Conservation (phyloP, 2,797 vertebrate genomes). For the Bovichtus diacanthus region DNA sequence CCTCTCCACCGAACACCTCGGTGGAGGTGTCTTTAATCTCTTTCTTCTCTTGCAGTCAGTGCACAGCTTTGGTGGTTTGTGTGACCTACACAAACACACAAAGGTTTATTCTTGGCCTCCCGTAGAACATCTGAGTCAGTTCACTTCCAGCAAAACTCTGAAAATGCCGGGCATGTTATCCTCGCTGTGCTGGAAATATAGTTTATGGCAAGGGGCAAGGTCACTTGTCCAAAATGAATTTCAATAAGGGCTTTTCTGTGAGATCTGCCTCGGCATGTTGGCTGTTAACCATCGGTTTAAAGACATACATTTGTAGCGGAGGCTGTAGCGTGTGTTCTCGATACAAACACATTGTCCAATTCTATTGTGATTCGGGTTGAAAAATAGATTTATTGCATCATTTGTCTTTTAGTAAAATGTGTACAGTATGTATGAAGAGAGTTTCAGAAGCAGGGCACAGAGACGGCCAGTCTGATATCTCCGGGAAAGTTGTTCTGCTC, state of each 20-base stretch:
- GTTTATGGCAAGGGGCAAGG: background rate
- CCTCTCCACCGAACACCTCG: slow-evolving; percentile 26
- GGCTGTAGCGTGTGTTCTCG: background rate
- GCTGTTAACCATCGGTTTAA: background rate
- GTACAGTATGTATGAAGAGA: background rate
- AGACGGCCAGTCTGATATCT: slow-evolving; percentile 41
- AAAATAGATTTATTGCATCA: background rate
- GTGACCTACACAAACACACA: slow-evolving; percentile 54
- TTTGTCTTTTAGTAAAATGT: background rate
- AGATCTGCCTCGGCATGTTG: slow-evolving; percentile 2
- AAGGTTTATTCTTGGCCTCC: slow-evolving; percentile 39
- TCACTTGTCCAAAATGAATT: slow-evolving; percentile 3
- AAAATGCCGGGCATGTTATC: slow-evolving; percentile 34
- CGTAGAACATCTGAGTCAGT: slow-evolving; percentile 48
- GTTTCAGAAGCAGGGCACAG: slow-evolving; percentile 34
- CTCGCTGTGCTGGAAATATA: slow-evolving; percentile 4
- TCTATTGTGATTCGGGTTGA: background rate
- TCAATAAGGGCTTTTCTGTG: slow-evolving; percentile 15
- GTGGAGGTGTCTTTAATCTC: slow-evolving; percentile 24
- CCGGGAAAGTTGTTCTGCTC: slow-evolving; percentile 54
- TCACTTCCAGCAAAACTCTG: slow-evolving; percentile 38
- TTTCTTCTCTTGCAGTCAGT: slow-evolving; percentile 27
- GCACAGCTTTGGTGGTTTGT: slow-evolving; percentile 23
- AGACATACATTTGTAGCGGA: background rate
- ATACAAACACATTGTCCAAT: background rate